phyloP scores from a whole-genome alignment of 2,113 vertebrate species.

The Leucopsar rothschildi region DNA sequence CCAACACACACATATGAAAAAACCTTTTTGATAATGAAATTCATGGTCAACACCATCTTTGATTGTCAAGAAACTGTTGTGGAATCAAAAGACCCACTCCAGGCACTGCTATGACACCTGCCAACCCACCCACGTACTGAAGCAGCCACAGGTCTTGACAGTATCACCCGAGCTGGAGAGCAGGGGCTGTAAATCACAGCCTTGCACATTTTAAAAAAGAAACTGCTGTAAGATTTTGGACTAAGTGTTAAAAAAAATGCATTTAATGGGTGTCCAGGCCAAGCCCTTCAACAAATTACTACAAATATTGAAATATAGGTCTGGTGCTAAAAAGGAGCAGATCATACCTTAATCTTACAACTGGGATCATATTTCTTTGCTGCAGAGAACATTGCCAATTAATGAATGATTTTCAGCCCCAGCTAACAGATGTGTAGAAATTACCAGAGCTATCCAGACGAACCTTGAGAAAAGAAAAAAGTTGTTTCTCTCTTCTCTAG shows the following conservation, averaged over 20 bases:
- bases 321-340: background rate
- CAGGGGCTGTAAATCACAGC: background rate
- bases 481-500: background rate
- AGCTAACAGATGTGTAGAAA: background rate
- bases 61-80: background rate
- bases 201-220: background rate
- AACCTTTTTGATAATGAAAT: background rate
- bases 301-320: background rate
- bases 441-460: background rate
- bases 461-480: background rate
- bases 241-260: background rate
- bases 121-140: rapidly evolving
- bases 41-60: background rate
- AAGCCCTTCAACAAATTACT: background rate
- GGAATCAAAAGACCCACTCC: background rate
- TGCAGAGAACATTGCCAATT: background rate
- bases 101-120: background rate
- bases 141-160: background rate
- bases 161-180: background rate
- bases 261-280: background rate
- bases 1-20: background rate
- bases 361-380: background rate
- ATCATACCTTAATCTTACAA: background rate
- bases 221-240: background rate
- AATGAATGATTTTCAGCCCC: background rate